These are phyloP conservation scores for Drosophila tropicalis DNA, from an alignment of 1,140 invertebrate genomes.

Conservation along the genomic window DNA sequence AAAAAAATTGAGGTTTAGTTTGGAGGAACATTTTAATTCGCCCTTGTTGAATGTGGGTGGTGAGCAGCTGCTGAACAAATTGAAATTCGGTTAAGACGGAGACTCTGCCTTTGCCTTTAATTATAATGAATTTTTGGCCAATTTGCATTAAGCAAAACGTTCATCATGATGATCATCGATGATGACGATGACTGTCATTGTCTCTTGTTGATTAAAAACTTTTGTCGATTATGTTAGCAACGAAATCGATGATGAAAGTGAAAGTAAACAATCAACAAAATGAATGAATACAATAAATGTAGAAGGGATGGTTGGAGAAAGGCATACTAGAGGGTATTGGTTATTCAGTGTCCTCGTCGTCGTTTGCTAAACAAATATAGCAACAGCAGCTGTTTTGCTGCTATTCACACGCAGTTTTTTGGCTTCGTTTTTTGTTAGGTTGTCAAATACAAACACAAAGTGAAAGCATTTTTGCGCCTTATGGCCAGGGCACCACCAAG, in stretches of 20 bases:
- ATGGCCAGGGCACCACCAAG: neutral
- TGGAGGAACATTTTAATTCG: conserved; percentile 19
- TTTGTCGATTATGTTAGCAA: conserved; percentile 38
- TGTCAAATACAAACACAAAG: conserved; percentile 44
- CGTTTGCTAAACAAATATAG: conserved; percentile 37
- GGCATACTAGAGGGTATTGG: neutral
- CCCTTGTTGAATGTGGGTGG: conserved; percentile 9
- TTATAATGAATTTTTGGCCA: conserved; percentile 63
- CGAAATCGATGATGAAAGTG: conserved; percentile 61
- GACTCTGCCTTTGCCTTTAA: conserved; percentile 54
- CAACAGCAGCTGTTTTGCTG: conserved; percentile 22
- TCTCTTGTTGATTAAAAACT: conserved; percentile 60
- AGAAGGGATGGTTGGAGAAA: neutral
- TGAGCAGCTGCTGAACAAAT: conserved; percentile 33
- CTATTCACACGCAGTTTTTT: conserved; percentile 17
- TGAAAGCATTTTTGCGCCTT: conserved; percentile 49
- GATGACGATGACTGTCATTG: conserved; percentile 47
- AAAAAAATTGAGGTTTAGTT: neutral
- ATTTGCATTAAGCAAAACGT: conserved; percentile 40
- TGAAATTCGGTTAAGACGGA: conserved; percentile 18
- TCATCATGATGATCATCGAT: conserved; percentile 18
- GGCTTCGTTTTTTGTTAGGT: conserved; percentile 31
- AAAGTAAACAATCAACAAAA: conserved; percentile 57
- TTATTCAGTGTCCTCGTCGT: conserved; percentile 21
- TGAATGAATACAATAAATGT: conserved; percentile 30